Evolutionary conservation across 2,888 invertebrate genomes (phyloP), one percentile per base, ranked within the genome.

Genomic region (Lithophane ornitopus): DNA sequence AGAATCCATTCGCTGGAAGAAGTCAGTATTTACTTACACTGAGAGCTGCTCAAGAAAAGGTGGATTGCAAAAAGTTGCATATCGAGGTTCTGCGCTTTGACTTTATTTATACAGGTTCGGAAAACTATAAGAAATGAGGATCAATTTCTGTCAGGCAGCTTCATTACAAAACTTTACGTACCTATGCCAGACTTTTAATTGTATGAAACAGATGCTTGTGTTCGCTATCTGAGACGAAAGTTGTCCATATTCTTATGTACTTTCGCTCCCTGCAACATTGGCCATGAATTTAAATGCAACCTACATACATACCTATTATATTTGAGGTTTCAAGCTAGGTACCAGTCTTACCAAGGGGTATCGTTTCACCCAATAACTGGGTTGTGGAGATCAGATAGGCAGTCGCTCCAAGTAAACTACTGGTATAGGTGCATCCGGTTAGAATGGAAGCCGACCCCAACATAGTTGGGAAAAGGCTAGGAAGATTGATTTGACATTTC

Each of bases 251-350:
- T 52, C 49, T 52, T 26, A 70, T 41, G 26, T 52, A 44, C 3
- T 46, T 46, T 74, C 11, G 8, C 34, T 34, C 12, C 11, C 11
- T n/a, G 19, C 44, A 66, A 49, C 0, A 28, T 22, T 26, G 3
- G 14, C 22, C 22, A 34, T 34, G 28, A 72, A 72, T 74, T 26
- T 7, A 44, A 76, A 76, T 26, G 22, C 34, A 22, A 26, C 34
- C 19, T 46, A 12, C 49, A 54, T 4, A n/a, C 34, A 26, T 22
- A 63, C 11, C 11, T n/a, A 12, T 22, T n/a, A 26, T 34, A 52
- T 26, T 49, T 41, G 39, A 39, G 19, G 19, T 49, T 49, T 19
- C 19, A n/a, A n/a, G n/a, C n/a, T 49, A 49, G 49, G 19, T 49
- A 19, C 49, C 16, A 16, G 14, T 16, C 6, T 46, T 46, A 16